A percentile compares a stretch with the other conserved stretches of the same genome.
These are phyloP conservation scores for Calephelis perditalis DNA, from an alignment of 2,888 invertebrate genomes.

Conservation along the genomic window DNA sequence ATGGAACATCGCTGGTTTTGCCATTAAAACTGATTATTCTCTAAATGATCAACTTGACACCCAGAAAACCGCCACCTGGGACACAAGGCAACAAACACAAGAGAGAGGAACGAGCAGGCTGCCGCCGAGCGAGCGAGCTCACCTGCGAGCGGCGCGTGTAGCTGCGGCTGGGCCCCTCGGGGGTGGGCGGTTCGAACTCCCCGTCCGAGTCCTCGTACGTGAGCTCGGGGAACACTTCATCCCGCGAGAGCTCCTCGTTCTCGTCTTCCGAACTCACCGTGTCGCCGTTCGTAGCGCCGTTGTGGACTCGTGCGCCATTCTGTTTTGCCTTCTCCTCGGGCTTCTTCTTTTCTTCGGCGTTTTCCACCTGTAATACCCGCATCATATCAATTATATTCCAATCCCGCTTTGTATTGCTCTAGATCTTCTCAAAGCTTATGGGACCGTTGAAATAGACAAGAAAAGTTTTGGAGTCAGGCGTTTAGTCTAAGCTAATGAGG, in stretches of 20 bases:
- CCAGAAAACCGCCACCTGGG: neutral
- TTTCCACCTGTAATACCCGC: conserved; percentile 41
- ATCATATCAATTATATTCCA: too few relatives aligned
- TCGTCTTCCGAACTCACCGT: conserved; percentile 44
- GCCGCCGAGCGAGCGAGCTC: conserved; percentile 30
- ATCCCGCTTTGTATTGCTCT: too few relatives aligned
- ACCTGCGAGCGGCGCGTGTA: conserved; percentile 69
- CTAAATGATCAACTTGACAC: too few relatives aligned
- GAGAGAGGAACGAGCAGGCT: neutral
- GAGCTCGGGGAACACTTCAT: conserved; percentile 70
- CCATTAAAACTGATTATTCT: too few relatives aligned
- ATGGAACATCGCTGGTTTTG: too few relatives aligned
- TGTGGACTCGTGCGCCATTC: conserved; percentile 49
- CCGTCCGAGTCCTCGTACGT: conserved; percentile 65
- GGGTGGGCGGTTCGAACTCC: conserved; percentile 51
- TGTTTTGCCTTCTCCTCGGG: conserved; percentile 41
- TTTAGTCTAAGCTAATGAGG: too few relatives aligned
- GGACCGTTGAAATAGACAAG: too few relatives aligned
- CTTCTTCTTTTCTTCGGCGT: conserved; percentile 36
- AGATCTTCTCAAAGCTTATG: too few relatives aligned
- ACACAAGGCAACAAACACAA: neutral
- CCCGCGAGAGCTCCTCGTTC: conserved; percentile 40
- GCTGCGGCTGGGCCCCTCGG: conserved; percentile 52
- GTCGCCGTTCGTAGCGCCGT: conserved; percentile 49
- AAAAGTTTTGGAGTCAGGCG: too few relatives aligned